These are phyloP conservation scores for Pithecia hirsuta DNA, from an alignment of 2,797 vertebrate genomes.

Conservation along the genomic window DNA sequence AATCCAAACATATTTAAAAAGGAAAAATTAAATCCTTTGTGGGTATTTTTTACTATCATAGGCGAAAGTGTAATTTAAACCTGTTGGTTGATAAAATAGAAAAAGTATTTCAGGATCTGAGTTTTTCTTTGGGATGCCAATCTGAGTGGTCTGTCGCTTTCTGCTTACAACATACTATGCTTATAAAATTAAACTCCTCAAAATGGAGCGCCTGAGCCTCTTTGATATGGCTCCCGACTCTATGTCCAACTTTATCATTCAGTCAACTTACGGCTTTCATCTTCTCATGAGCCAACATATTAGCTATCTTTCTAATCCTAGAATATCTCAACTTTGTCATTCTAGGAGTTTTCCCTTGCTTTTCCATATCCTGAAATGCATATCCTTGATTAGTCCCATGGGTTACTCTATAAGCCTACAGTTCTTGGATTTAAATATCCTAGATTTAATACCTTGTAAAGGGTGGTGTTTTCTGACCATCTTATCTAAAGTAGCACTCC, in stretches of 20 bases:
- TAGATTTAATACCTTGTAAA: background rate
- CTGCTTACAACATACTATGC: background rate
- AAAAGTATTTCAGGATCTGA: background rate
- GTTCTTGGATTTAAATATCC: background rate
- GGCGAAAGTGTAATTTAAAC: background rate
- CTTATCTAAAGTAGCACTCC: background rate
- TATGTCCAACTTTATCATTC: background rate
- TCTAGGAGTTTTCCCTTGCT: background rate
- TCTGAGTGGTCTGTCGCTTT: background rate
- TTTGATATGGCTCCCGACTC: background rate
- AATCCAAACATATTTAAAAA: slow-evolving; percentile 33
- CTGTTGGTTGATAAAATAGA: background rate
- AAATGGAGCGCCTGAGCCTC: background rate
- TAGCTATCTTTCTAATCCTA: background rate
- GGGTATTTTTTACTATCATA: slow-evolving; percentile 12
- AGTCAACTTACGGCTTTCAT: background rate
- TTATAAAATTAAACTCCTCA: background rate
- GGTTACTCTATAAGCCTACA: background rate
- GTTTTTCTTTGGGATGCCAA: background rate
- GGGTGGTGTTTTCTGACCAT: background rate
- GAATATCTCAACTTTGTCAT: background rate
- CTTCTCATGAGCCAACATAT: background rate
- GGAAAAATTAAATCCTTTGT: background rate
- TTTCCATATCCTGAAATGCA: background rate
- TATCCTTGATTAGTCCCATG: background rate